Evolutionary conservation across 2,113 vertebrate genomes (phyloP).

Genomic region (Passer montanus): DNA sequence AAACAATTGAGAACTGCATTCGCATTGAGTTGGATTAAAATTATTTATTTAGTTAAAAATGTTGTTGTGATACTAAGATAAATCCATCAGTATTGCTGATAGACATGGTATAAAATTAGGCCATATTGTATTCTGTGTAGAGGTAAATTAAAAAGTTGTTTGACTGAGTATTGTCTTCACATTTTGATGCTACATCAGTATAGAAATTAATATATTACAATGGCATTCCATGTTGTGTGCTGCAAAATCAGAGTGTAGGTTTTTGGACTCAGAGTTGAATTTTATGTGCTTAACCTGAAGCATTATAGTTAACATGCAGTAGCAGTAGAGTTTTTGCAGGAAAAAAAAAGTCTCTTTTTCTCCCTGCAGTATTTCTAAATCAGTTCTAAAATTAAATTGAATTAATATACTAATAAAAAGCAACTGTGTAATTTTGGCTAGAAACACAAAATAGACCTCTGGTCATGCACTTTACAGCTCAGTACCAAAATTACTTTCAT

Average conservation of each 20-base stretch:
- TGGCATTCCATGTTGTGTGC: rapidly evolving
- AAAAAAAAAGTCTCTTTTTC: not conserved
- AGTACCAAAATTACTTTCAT: not conserved
- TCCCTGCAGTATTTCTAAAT: constrained; percentile 9
- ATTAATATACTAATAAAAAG: constrained; percentile 7
- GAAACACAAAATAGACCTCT: constrained; percentile 23
- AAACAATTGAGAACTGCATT: not conserved
- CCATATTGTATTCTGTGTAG: not conserved
- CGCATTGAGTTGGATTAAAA: not conserved
- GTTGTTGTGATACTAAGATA: not conserved
- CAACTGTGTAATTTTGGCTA: not conserved
- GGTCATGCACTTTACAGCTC: not conserved
- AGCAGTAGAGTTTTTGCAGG: not conserved
- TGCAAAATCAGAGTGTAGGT: not conserved
- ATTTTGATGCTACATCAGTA: not conserved
- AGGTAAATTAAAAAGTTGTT: not conserved
- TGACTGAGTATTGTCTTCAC: not conserved
- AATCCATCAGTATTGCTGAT: not conserved
- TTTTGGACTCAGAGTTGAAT: not conserved
- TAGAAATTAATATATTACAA: not conserved
- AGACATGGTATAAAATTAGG: not conserved
- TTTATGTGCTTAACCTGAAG: not conserved
- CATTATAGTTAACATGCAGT: not conserved
- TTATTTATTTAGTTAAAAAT: not conserved
- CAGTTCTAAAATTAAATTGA: constrained; percentile 12